phyloP scores from a whole-genome alignment of 2,797 vertebrate species.

The Acanthopagrus latus region DNA sequence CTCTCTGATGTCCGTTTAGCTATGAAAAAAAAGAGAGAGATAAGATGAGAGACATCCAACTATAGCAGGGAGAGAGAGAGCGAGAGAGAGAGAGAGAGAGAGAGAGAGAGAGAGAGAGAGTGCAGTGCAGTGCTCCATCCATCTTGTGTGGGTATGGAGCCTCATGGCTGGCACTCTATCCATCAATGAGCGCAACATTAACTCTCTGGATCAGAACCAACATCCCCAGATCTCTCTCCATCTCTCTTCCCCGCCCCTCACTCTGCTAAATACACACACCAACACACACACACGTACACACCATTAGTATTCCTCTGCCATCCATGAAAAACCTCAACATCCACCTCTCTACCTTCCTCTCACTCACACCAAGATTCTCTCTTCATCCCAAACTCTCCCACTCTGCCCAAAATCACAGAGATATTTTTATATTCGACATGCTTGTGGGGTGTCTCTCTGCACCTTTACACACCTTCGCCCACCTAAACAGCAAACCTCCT shows the following conservation, averaged over 20 bases:
- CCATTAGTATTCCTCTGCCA: constrained; percentile 75
- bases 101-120: constrained; percentile 80
- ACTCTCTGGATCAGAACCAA: constrained; percentile 97
- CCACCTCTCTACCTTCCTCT: constrained; percentile 64
- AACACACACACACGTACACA: constrained; percentile 52
- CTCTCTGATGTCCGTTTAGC: constrained; percentile 70
- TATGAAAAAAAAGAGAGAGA: constrained; percentile 51
- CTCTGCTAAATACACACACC: constrained; percentile 77
- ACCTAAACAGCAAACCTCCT: constrained; percentile 31
- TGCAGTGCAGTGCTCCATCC: constrained; percentile 86
- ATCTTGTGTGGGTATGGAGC: constrained; percentile 95
- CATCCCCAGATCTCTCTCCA: constrained; percentile 80
- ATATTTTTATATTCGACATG: constrained; percentile 24
- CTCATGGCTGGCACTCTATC: constrained; percentile 95
- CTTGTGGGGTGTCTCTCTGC: background rate
- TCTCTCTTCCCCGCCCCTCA: constrained; percentile 74
- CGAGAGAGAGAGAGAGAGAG: constrained; percentile 80
- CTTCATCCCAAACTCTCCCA: constrained; percentile 42
- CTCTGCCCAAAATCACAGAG: constrained; percentile 17
- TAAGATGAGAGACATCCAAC: constrained; percentile 70
- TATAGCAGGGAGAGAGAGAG: constrained; percentile 30
- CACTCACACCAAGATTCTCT: constrained; percentile 18
- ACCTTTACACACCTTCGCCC: constrained; percentile 11
- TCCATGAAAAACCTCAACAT: constrained; percentile 62
- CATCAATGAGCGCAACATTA: constrained; percentile 99